Base-by-base conservation (phyloP, 2,113 vertebrate species). In the Passerina amoena region DNA sequence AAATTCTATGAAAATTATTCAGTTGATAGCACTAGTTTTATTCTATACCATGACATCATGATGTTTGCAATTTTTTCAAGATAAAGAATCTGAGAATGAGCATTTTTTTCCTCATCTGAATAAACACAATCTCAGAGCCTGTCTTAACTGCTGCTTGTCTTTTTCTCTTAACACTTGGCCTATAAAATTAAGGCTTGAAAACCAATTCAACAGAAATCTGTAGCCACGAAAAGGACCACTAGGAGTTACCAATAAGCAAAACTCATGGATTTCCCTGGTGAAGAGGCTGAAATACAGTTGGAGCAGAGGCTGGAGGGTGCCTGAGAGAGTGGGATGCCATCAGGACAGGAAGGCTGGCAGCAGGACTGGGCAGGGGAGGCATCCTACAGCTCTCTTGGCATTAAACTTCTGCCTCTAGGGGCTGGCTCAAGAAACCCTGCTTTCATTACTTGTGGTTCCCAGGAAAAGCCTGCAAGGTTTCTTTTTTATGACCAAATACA, bases 1-100 rank as follows among this genome's bases (percentile, higher is more conserved):
- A 85, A 96, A 83, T 33, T 31, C 7, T 27, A 89, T 60, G 53
- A 54, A 95, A 96, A 96, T 78, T 79, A 80, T 64, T 75, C 61
- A 60, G 21, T 19, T 88, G 27, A 57, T 73, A 79, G 51, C 31
- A 56, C 25, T 72, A 56, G 4, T 68, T 79, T 91, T 64, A 37
- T 53, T 48, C 14, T 48, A n/a, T 30, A 73, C 57, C 33, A 40
- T n/a, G 63, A 44, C 44, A 85, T 25, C 35, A 60, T 44, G 33
- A 69, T n/a, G 19, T 28, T 53, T 35, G 61, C 4, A 42, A 40
- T 13, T 75, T 54, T 72, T 72, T 82, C 30, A 28, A 37, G 11
- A 71, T 44, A 79, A 70, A n/a, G 6, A 59, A 51, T 9, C 25
- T 28, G 48, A 66, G 23, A 64, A 78, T 50, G 8, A 60, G 3